Conservation (phyloP, 2,797 vertebrate genomes). For the Xenopus petersii region DNA sequence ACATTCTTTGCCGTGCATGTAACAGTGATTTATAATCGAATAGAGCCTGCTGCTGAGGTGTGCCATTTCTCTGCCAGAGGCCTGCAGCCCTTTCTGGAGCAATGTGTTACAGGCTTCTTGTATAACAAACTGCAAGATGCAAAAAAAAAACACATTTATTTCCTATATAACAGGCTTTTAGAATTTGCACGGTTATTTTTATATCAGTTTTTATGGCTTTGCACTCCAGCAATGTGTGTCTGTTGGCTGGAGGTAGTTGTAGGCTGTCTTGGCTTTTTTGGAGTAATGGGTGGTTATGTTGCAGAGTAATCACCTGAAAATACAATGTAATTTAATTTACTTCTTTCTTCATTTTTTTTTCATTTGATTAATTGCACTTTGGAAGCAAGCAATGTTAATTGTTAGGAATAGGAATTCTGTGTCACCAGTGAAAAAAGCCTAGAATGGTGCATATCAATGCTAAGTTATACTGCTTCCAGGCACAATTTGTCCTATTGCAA, state of each 20-base stretch:
- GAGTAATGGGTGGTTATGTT: constrained; percentile 9
- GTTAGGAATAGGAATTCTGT: neutral
- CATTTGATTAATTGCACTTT: neutral
- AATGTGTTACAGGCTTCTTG: neutral
- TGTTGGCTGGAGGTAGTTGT: constrained; percentile 5
- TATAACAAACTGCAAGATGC: neutral
- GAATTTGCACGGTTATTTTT: constrained; percentile 29
- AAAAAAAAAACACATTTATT: neutral
- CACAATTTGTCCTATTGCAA: too few relatives aligned
- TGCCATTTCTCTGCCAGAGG: constrained; percentile 16
- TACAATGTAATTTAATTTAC: neutral
- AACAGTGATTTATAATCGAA: constrained; percentile 77
- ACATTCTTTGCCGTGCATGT: constrained; percentile 70
- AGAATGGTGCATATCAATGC: too few relatives aligned
- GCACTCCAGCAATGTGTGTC: constrained; percentile 16
- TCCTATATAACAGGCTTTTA: constrained; percentile 32
- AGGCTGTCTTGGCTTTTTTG: neutral
- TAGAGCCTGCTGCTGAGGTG: neutral
- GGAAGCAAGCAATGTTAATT: neutral
- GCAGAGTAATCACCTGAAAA: neutral
- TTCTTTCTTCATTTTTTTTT: neutral
- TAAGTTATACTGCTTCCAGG: too few relatives aligned
- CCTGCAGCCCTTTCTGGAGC: constrained; percentile 8
- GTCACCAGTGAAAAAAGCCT: too few relatives aligned
- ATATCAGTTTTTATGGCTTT: constrained; percentile 8